Base-by-base conservation (phyloP, 1,140 invertebrate species). In the Gonioctena quinquepunctata region DNA sequence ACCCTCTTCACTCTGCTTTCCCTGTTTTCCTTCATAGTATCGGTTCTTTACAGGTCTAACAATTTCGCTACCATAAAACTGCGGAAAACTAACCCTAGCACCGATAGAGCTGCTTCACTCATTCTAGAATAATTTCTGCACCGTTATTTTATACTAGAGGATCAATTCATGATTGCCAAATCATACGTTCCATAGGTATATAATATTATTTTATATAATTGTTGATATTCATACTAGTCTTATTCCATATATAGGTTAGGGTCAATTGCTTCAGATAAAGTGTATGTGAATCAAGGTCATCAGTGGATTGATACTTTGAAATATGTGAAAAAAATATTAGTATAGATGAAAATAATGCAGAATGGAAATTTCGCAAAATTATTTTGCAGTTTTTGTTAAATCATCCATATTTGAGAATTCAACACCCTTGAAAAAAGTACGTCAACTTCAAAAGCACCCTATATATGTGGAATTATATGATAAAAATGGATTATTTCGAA, bases 41-140 rank as follows among this genome's bases (percentile, higher is more conserved):
- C 19, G 52, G 18, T 54, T 54, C 66, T 86, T 88, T 88, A 80
- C 89, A 94, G 92, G 86, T 89, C 89, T 75, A 93, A 92, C 80
- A 89, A 92, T 81, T 94, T 94, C 81, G 92, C 92, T 52, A 94
- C 92, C 62, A 93, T 95, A 77, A 95, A 94, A 86, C 88, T 93
- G 77, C 88, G 92, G 79, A 94, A 94, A 87, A 92, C 92, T 68
- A 82, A 77, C 61, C 90, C 93, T 85, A 94, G 92, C 81, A 93
- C 94, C 81, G 93, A 95, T 84, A 89, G 93, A 76, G 93, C 92
- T 59, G 92, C 91, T 74, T 93, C 93, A 54, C 86, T 90, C 80
- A 89, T 92, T 54, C 68, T 84, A 63, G 82, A 83, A 70, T 83
- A 81, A 68, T 28, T n/a, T 16, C 27, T 7, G 11, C 3, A 16